These are phyloP conservation scores for Bombus waltoni DNA, from an alignment of 1,140 invertebrate genomes.

Conservation along the genomic window DNA sequence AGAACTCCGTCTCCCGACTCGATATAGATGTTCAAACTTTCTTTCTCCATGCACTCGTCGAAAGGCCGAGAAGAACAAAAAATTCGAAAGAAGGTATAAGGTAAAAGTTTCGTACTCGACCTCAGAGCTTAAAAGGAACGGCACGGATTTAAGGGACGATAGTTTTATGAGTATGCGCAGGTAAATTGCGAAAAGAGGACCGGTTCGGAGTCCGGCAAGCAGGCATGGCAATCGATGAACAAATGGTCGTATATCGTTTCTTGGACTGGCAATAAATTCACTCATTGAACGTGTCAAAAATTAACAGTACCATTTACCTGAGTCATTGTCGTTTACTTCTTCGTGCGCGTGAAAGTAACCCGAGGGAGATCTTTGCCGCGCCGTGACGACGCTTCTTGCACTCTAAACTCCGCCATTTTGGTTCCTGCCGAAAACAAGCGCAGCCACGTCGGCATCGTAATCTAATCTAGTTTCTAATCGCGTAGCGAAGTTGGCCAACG, in stretches of 20 bases:
- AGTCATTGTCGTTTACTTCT: fast-evolving
- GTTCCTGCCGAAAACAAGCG: constrained; percentile 22
- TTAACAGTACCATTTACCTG: too few species aligned
- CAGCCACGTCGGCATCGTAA: neutral
- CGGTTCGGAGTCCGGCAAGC: fast-evolving
- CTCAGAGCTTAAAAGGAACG: too few species aligned
- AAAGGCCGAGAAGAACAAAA: neutral
- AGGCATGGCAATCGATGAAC: too few species aligned
- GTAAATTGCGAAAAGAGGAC: too few species aligned
- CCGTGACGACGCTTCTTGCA: too few species aligned
- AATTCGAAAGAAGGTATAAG: fast-evolving
- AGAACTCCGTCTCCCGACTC: neutral
- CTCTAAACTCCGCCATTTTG: constrained; percentile 33
- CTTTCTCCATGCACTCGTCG: too few species aligned
- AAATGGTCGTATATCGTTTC: fast-evolving
- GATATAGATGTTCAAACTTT: too few species aligned
- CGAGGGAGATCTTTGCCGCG: fast-evolving
- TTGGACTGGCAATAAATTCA: too few species aligned
- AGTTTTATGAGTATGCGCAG: fast-evolving
- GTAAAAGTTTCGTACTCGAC: too few species aligned
- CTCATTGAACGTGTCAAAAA: too few species aligned
- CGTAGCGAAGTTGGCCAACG: neutral
- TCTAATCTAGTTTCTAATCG: neutral
- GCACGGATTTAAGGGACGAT: too few species aligned
- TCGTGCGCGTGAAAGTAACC: fast-evolving